Evolutionary conservation across 2,888 invertebrate species (phyloP), one percentile per base, ranked within the genome.

Genomic region (Synanthedon formicaeformis): DNA sequence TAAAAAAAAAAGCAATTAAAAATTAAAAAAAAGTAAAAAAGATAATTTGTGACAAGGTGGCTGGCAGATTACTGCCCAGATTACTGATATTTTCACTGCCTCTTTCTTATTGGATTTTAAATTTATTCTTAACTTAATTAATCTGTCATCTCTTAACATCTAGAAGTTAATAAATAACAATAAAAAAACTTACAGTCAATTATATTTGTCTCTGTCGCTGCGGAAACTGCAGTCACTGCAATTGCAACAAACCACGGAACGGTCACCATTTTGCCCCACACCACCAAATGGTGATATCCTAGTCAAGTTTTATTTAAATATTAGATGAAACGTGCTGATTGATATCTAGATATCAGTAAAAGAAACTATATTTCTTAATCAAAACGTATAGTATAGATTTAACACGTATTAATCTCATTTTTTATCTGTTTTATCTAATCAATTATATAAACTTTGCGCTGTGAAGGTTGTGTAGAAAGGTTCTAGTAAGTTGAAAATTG

Each of bases 121-220:
- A 34, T 10, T 34, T 34, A 10, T 34, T 34, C 34, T 8, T 8
- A 10, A 34, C 34, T 8, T 34, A 34, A 34, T 34, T 2, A 23
- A 34, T 34, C 27, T 34, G 8, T 34, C 6, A 8, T 8, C 27
- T 34, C 10, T 34, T 8, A 10, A 34, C 23, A 23, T 1, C 34
- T 34, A 34, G 10, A 34, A 34, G 10, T 34, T 11, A 51, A 45
- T 18, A n/a, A 41, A 51, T 40, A 40, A 40, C n/a, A 58, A 50
- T 48, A 41, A 50, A 54, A 40, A 34, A 56, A 74, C 79, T 78
- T 62, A 80, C 79, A 78, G 52, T 78, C 76, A 45, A 80, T 74
- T 53, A 70, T 66, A 40, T 57, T 59, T 41, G 67, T 54, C 16
- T 55, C 55, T 16, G 27, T 45, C 34, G 60, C 64, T 18, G 60